A percentile compares a stretch with the other conserved stretches of the same genome.
Evolutionary conservation across 1,140 invertebrate species (phyloP).

Genomic region (Hesperophylax magnus): DNA sequence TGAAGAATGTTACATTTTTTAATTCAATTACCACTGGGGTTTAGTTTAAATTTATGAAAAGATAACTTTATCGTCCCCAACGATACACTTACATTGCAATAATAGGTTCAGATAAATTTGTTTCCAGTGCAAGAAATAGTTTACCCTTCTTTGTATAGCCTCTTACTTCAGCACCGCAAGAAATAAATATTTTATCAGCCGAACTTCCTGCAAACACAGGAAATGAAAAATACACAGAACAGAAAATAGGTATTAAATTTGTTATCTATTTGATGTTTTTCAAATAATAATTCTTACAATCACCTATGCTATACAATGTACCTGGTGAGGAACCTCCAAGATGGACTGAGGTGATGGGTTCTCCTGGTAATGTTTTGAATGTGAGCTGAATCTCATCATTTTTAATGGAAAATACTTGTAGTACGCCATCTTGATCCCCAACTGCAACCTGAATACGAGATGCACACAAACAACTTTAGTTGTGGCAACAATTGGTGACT

Average conservation of each 20-base stretch:
- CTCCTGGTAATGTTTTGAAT: constrained; percentile 56
- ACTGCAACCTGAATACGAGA: constrained; percentile 42
- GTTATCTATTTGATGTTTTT: background rate
- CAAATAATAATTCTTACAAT: no score
- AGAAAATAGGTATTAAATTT: background rate
- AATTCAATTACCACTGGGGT: background rate
- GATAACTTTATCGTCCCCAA: background rate
- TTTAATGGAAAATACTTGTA: constrained; percentile 53
- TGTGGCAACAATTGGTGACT: no score
- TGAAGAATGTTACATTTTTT: constrained; percentile 51
- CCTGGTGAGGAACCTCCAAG: constrained; percentile 52
- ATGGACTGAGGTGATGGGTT: constrained; percentile 52
- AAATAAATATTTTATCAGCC: constrained; percentile 54
- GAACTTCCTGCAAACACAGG: constrained; percentile 43
- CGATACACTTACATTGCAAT: constrained; percentile 48
- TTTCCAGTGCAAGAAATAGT: constrained; percentile 53
- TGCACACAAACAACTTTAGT: no score
- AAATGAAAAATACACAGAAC: background rate
- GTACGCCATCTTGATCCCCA: constrained; percentile 52
- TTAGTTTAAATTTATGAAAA: background rate
- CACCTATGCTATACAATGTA: background rate
- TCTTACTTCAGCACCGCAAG: constrained; percentile 50
- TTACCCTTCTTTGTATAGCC: constrained; percentile 57
- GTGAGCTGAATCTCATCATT: constrained; percentile 53
- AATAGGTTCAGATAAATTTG: constrained; percentile 52